These are phyloP conservation scores for Pyrocephalus nanus DNA, from an alignment of 2,797 vertebrate genomes.

Conservation along the genomic window DNA sequence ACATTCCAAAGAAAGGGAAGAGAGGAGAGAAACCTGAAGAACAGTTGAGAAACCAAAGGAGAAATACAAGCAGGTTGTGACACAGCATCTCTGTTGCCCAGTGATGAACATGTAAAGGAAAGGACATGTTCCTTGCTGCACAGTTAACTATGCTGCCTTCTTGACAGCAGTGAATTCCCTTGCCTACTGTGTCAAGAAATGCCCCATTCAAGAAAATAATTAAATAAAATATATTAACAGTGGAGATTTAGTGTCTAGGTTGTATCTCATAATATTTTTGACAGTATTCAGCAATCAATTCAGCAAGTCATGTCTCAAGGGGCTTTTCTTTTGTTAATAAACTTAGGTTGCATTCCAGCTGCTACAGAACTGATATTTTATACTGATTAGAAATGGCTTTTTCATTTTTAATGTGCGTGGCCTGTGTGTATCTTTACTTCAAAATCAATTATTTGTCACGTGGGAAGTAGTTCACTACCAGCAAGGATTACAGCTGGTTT, in stretches of 20 bases:
- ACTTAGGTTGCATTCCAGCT: slow-evolving; percentile 8
- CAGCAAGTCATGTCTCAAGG: not conserved
- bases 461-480: not conserved
- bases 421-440: not conserved
- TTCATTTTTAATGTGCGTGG: slow-evolving; percentile 1
- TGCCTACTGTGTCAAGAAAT: not conserved
- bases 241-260: slow-evolving; percentile 8
- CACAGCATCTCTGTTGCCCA: not conserved
- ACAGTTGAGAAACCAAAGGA: not conserved
- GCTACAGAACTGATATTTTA: not conserved
- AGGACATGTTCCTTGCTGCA: not conserved
- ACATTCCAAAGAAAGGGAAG: not conserved
- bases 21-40: not conserved
- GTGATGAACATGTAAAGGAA: not conserved
- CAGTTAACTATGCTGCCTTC: not conserved
- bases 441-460: not conserved
- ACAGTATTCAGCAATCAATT: slow-evolving; percentile 8
- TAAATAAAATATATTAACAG: not conserved
- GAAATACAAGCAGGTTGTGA: not conserved
- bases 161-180: not conserved
- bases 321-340: slow-evolving; percentile 40
- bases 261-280: slow-evolving; percentile 38
- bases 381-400: slow-evolving; percentile 17
- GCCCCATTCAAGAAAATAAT: not conserved
- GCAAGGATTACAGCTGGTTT: not conserved